Evolutionary conservation across 2,888 invertebrate species (phyloP).

Genomic region (Apamea anceps): DNA sequence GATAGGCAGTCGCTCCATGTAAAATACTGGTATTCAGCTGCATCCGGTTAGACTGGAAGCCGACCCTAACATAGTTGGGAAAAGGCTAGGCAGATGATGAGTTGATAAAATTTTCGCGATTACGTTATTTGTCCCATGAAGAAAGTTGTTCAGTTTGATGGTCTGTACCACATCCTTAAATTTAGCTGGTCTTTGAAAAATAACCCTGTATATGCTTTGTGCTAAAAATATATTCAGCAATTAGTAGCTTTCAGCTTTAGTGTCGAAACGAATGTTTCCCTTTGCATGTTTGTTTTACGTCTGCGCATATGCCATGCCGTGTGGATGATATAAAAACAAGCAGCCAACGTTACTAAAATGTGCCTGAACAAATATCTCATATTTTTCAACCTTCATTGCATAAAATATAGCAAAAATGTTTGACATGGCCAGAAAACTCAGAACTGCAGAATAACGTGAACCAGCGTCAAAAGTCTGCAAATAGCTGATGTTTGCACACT

Average conservation of each 20-base stretch:
- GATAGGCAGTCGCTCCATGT: too few species aligned
- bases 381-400: background rate
- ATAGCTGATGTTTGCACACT: conserved; percentile 20
- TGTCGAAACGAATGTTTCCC: background rate
- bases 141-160: too few species aligned
- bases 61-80: too few species aligned
- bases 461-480: conserved; percentile 11
- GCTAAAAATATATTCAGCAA: background rate
- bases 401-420: conserved; percentile 17
- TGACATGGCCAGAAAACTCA: background rate
- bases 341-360: conserved; percentile 1
- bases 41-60: too few species aligned
- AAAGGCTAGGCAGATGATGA: too few species aligned
- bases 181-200: too few species aligned
- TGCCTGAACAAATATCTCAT: conserved; percentile 9
- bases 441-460: background rate
- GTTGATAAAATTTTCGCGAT: too few species aligned
- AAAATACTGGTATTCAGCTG: too few species aligned
- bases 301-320: conserved; percentile 12
- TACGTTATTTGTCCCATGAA: too few species aligned
- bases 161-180: too few species aligned
- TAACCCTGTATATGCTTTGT: background rate
- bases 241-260: background rate
- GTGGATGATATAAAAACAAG: conserved; percentile 35
- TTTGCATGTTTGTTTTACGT: conserved; percentile 15